Evolutionary conservation across 1,140 invertebrate genomes (phyloP).

Genomic region (Pararge aegeria): DNA sequence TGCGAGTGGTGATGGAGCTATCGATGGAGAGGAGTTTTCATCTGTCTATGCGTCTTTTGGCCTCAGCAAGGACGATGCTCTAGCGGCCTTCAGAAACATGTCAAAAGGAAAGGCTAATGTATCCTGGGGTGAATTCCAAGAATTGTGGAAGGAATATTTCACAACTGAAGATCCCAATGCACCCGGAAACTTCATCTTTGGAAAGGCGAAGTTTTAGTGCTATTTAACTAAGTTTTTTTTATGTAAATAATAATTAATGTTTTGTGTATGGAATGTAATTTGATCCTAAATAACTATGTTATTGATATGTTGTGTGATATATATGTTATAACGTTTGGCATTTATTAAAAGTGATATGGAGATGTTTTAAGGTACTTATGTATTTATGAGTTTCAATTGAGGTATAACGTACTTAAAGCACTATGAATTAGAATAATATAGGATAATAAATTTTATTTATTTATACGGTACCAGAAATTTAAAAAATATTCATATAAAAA

Average conservation of each 20-base stretch:
- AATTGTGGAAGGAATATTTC: conserved; percentile 89
- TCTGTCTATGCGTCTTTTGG: conserved; percentile 87
- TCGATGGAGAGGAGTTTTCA: conserved; percentile 88
- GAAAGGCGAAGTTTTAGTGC: conserved; percentile 33
- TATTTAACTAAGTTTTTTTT: background rate
- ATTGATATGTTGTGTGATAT: too few species aligned
- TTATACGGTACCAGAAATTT: too few species aligned
- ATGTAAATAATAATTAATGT: too few species aligned
- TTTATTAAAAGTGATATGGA: too few species aligned
- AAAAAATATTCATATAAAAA: too few species aligned
- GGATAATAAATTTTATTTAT: too few species aligned
- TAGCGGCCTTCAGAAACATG: conserved; percentile 87
- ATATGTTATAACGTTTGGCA: too few species aligned
- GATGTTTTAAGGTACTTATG: background rate
- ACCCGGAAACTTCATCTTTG: conserved; percentile 55
- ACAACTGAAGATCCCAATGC: conserved; percentile 85
- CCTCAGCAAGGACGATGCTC: conserved; percentile 83
- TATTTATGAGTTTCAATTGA: too few species aligned
- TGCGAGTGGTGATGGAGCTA: conserved; percentile 87
- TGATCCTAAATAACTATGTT: too few species aligned
- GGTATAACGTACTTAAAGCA: too few species aligned
- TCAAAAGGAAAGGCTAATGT: conserved; percentile 84
- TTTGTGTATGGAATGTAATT: too few species aligned
- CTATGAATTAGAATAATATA: too few species aligned
- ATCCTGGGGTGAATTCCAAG: conserved; percentile 85